Percentiles rank a stretch among this genome's conserved stretches.
phyloP scores from a whole-genome alignment of 1,140 invertebrate genomes.

The Sitophilus oryzae region DNA sequence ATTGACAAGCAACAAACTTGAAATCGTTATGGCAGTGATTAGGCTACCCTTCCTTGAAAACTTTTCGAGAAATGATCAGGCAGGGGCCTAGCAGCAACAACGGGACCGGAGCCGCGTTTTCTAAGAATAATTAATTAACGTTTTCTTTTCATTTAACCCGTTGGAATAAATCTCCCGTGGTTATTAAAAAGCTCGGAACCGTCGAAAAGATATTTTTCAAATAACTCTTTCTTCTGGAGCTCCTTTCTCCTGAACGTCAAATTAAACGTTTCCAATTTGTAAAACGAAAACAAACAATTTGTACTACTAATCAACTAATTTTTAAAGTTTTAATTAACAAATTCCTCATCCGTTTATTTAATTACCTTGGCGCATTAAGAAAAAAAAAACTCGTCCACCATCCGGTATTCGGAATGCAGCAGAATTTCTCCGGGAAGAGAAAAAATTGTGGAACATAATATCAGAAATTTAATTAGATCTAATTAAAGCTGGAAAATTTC shows the following conservation, averaged over 20 bases:
- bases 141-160: slow-evolving; percentile 22
- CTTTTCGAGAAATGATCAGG: background rate
- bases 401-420: slow-evolving; percentile 20
- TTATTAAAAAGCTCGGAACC: slow-evolving; percentile 17
- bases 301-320: slow-evolving; percentile 24
- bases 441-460: slow-evolving; percentile 27
- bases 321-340: slow-evolving; percentile 31
- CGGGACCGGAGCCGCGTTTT: background rate
- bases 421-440: background rate
- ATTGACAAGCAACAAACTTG: background rate
- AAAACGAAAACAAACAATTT: slow-evolving; percentile 29
- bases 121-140: slow-evolving; percentile 15
- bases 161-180: slow-evolving; percentile 5
- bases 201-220: slow-evolving; percentile 13
- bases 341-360: slow-evolving; percentile 28
- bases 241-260: slow-evolving; percentile 20
- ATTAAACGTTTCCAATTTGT: slow-evolving; percentile 25
- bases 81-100: background rate
- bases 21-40: background rate
- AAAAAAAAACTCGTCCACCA: no score
- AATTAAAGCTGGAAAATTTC: slow-evolving; percentile 29
- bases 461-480: slow-evolving; percentile 33
- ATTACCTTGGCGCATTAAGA: slow-evolving; percentile 26
- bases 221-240: slow-evolving; percentile 16
- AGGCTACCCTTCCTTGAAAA: background rate